Conservation (phyloP, 1,140 invertebrate genomes). For the Physella acuta region DNA sequence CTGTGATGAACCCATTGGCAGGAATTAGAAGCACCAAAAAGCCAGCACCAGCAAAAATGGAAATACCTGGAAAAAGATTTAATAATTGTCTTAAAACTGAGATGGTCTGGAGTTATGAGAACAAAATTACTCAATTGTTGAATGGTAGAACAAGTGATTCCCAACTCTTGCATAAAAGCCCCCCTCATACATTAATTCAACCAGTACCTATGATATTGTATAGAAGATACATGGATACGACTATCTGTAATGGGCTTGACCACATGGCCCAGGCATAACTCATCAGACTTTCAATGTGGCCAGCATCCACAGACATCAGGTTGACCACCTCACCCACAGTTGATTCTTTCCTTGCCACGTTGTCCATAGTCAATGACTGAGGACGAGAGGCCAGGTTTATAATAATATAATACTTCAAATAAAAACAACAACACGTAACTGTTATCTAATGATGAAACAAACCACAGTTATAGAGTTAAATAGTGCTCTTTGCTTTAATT, state of each 20-base stretch:
- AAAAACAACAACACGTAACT: too few relatives aligned
- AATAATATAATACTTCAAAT: too few relatives aligned
- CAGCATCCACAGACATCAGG: slow-evolving; percentile 63
- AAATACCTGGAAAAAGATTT: slow-evolving; percentile 51
- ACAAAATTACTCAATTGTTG: too few relatives aligned
- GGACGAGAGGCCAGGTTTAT: too few relatives aligned
- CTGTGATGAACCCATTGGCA: slow-evolving; percentile 83
- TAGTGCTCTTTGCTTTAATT: too few relatives aligned
- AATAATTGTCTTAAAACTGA: too few relatives aligned
- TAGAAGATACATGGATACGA: slow-evolving; percentile 81
- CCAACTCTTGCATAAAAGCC: too few relatives aligned
- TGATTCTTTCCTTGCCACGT: slow-evolving; percentile 46
- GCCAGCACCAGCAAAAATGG: slow-evolving; percentile 55
- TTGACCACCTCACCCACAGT: slow-evolving; percentile 67
- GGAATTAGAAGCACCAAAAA: slow-evolving; percentile 60
- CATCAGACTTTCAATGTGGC: slow-evolving; percentile 57
- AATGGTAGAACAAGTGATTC: too few relatives aligned
- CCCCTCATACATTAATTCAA: too few relatives aligned
- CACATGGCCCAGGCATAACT: slow-evolving; percentile 90
- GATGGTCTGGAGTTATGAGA: too few relatives aligned
- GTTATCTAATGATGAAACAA: too few relatives aligned
- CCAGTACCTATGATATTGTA: slow-evolving; percentile 75
- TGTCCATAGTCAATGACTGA: slow-evolving; percentile 45
- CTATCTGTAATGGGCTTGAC: slow-evolving; percentile 90
- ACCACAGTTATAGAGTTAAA: too few relatives aligned